Base-by-base conservation (phyloP, 2,797 vertebrate genomes). In the Syngnathus rostellatus region DNA sequence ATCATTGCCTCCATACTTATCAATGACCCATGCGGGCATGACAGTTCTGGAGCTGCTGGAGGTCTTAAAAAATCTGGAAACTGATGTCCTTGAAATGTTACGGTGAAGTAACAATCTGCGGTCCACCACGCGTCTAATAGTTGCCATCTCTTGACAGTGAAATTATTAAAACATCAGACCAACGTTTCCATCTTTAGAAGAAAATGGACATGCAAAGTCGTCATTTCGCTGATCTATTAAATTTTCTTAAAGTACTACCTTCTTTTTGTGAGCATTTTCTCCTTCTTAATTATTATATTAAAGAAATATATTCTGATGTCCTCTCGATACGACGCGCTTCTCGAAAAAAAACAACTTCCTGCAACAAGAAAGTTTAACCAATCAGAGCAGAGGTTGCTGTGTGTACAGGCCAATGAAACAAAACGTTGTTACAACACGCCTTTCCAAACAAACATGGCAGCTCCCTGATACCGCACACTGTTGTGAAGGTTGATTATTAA, bases 11-110 rank as follows among this genome's bases (percentile, higher is more conserved):
- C 97, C 97, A 48, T 99, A 98, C 54, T 85, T 88, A 76, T 99
- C 94, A 54, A 98, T 93, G 62, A 98, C 93, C 97, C 97, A 98
- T 5, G 96, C 95, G 0, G 93, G 92, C 96, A 99, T 98, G 0
- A 91, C 54, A 1, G 70, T 86, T 46, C 54, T 79, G 62, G 83
- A 73, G 1, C 48, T 66, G 19, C 64, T 69, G 10, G 90, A 90
- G 1, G 82, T 79, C 17, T 86, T 89, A 62, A 95, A 76, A 57
- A 16, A 45, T 31, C 60, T 45, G 6, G 43, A 62, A 5, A 23
- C 41, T 9, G 23, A 46, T 16, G 38, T 41, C 23, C 63, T 64
- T 16, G 64, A 12, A 3, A 38, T 43, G 54, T 48, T 67, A 0
- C 66, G 50, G 23, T 31, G 43, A 31, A 71, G n/a, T 21, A 76